Conservation (phyloP, 2,888 invertebrate species). For the Kuschelorhynchus macadamiae region DNA sequence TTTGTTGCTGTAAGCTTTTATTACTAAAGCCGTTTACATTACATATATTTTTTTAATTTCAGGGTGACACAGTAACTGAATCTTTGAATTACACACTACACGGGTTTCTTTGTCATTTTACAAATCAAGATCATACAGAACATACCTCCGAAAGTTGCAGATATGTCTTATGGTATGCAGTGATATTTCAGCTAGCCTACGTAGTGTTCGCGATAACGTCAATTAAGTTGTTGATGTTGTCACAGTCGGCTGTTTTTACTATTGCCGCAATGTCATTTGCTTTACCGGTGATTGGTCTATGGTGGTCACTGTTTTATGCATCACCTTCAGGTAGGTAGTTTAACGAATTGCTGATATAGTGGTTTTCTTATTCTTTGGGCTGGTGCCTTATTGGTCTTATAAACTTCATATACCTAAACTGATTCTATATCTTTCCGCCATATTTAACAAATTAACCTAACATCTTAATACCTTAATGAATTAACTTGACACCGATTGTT, state of each 20-base stretch:
- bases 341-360: neutral
- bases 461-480: too few relatives aligned
- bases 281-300: slow-evolving; percentile 72
- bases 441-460: too few relatives aligned
- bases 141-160: slow-evolving; percentile 53
- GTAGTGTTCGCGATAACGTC: slow-evolving; percentile 69
- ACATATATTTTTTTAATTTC: slow-evolving; percentile 23
- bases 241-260: slow-evolving; percentile 74
- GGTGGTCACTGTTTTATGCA: slow-evolving; percentile 74
- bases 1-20: too few relatives aligned
- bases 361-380: too few relatives aligned
- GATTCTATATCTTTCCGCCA: too few relatives aligned
- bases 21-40: too few relatives aligned
- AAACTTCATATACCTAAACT: too few relatives aligned
- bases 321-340: slow-evolving; percentile 58
- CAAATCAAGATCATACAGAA: slow-evolving; percentile 51
- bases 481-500: too few relatives aligned
- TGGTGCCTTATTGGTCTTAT: too few relatives aligned
- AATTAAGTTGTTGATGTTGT: slow-evolving; percentile 71
- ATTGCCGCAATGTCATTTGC: slow-evolving; percentile 71
- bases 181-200: slow-evolving; percentile 71
- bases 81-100: slow-evolving; percentile 64
- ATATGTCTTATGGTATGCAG: slow-evolving; percentile 65
- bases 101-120: slow-evolving; percentile 66
- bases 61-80: slow-evolving; percentile 60